Conservation (phyloP, 2,113 vertebrate genomes). For the Mus pahari region DNA sequence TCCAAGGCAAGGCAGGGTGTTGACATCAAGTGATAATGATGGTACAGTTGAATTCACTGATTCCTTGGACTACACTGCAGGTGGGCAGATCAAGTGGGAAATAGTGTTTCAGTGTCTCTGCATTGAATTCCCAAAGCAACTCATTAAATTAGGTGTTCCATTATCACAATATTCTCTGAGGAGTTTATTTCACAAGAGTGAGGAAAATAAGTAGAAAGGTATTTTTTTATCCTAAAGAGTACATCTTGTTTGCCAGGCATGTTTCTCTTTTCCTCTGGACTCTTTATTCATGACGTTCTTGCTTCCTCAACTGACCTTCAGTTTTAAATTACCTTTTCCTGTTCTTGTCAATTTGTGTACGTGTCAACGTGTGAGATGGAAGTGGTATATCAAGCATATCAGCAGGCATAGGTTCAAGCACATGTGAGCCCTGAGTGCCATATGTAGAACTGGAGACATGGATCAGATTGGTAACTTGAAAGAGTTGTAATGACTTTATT, state of each 20-base stretch:
- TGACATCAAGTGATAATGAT: not conserved
- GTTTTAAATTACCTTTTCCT: not conserved
- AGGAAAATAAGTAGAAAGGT: not conserved
- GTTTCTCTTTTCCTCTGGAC: not conserved
- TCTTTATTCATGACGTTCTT: not conserved
- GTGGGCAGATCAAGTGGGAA: not conserved
- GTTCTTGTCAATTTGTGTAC: not conserved
- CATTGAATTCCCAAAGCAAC: not conserved
- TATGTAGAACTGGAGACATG: not conserved
- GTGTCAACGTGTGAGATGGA: not conserved
- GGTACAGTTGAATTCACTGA: too few species aligned
- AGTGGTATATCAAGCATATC: not conserved
- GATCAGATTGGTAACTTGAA: not conserved
- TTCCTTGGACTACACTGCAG: not conserved
- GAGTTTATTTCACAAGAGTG: not conserved
- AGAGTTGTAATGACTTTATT: not conserved
- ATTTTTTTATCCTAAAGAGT: not conserved
- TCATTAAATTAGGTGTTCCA: conserved; percentile 37
- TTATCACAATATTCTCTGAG: not conserved
- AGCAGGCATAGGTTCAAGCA: not conserved
- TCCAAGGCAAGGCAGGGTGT: not conserved
- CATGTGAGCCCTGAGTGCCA: not conserved
- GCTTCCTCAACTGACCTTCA: not conserved
- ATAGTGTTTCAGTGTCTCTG: not conserved
- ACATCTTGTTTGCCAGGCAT: not conserved